Evolutionary conservation across 2,797 vertebrate species (phyloP).

Genomic region (Borostomias antarcticus): DNA sequence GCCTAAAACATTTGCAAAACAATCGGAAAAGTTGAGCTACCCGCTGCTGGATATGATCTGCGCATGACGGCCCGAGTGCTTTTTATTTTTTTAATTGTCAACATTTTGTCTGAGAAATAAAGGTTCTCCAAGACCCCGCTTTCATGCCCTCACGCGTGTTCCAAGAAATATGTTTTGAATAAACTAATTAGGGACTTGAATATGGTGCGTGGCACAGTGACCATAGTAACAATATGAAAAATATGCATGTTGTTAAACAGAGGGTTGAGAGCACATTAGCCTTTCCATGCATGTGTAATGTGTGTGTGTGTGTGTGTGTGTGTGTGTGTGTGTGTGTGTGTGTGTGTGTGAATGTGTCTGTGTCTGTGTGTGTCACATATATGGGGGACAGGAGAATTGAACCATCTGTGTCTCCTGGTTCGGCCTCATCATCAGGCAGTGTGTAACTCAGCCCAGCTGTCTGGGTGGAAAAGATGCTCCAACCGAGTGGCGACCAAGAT

Average conservation of each 20-base stretch:
- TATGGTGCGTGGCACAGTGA: constrained; percentile 34
- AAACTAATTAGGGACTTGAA: constrained; percentile 35
- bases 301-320: not conserved
- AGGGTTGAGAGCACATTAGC: not conserved
- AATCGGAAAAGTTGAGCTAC: constrained; percentile 41
- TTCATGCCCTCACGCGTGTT: constrained; percentile 23
- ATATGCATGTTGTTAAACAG: constrained; percentile 36
- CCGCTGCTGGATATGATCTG: not conserved
- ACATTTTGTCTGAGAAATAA: constrained; percentile 7
- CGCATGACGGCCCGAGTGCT: no score
- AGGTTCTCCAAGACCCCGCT: constrained; percentile 12
- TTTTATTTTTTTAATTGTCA: constrained; percentile 7
- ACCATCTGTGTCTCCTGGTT: constrained; percentile 66
- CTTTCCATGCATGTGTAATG: not conserved
- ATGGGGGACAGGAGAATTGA: constrained; percentile 71
- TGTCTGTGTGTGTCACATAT: constrained; percentile 51
- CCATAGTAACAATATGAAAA: constrained; percentile 26
- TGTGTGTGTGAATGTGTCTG: not conserved
- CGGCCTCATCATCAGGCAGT: constrained; percentile 43
- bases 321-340: constrained; percentile 1
- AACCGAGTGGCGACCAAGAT: constrained; percentile 11
- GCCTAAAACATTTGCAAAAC: constrained; percentile 49
- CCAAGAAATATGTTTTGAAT: constrained; percentile 50
- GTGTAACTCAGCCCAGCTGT: constrained; percentile 71
- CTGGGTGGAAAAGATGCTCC: constrained; percentile 67